These are phyloP conservation scores for Octonoba sinensis DNA, from an alignment of 2,888 invertebrate species.

Conservation along the genomic window DNA sequence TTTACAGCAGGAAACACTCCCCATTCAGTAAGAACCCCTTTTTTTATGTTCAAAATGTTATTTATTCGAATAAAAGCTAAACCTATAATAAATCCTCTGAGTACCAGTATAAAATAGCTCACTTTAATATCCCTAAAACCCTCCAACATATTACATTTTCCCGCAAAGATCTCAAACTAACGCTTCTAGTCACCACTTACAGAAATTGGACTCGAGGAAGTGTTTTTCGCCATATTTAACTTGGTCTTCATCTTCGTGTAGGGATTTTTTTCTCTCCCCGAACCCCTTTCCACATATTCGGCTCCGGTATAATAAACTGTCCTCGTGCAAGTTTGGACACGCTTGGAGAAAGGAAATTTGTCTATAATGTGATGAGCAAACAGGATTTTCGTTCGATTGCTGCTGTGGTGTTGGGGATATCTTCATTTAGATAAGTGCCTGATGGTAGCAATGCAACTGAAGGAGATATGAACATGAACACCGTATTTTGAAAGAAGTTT, in stretches of 20 bases:
- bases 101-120: slow-evolving; percentile 40
- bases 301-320: slow-evolving; percentile 32
- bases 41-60: too few relatives aligned
- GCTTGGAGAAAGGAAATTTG: slow-evolving; percentile 25
- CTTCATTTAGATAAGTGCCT: slow-evolving; percentile 52
- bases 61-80: neutral
- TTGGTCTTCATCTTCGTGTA: slow-evolving; percentile 22
- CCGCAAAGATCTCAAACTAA: slow-evolving; percentile 6
- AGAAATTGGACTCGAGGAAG: slow-evolving; percentile 36
- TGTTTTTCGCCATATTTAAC: slow-evolving; percentile 57
- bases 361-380: slow-evolving; percentile 49
- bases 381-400: slow-evolving; percentile 34
- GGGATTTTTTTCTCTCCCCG: slow-evolving; percentile 13
- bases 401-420: slow-evolving; percentile 3
- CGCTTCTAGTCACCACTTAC: slow-evolving; percentile 50
- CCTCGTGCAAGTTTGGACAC: slow-evolving; percentile 34
- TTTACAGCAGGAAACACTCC: too few relatives aligned
- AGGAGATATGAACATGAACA: too few relatives aligned
- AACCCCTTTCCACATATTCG: slow-evolving; percentile 7
- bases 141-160: slow-evolving; percentile 17
- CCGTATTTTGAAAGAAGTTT: too few relatives aligned
- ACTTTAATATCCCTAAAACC: slow-evolving; percentile 47
- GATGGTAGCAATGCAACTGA: neutral
- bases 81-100: slow-evolving; percentile 42
- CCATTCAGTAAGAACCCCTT: too few relatives aligned